Base-by-base conservation (phyloP, 2,888 invertebrate genomes). In the Drosophila greeni region DNA sequence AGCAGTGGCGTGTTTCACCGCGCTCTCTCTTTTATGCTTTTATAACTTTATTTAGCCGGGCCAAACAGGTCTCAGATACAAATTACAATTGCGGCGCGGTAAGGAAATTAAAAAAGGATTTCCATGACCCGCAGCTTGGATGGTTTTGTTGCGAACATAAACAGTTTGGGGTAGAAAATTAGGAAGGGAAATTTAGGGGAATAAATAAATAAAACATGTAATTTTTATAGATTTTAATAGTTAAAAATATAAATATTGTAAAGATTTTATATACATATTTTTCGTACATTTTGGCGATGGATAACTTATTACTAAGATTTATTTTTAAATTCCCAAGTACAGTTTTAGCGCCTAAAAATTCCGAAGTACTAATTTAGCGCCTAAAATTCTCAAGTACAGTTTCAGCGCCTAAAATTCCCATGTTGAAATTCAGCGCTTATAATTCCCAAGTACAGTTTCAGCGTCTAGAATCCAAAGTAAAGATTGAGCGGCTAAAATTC, bases 31-130 rank as follows among this genome's bases (percentile, higher is more conserved):
- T 75, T 78, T 73, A 73, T 75, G 73, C 66, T 76, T 82, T 82
- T 85, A 82, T 84, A 82, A 85, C 84, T 82, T 85, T 76, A 81
- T 85, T 85, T 84, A 57, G 79, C 69, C 72, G 47, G 66, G 70
- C 40, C 75, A 84, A 77, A 83, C 69, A 83, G 48, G 67, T 51
- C 53, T 37, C 42, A 71, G 74, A 82, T 70, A 82, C 69, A 84
- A 79, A 84, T 84, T 80, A 84, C 77, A 80, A 82, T 67, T 84
- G 81, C 68, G 69, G 81, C 58, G 67, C 51, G 77, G 77, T 57
- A 61, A 69, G 65, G 75, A 82, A 84, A 79, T 84, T 84, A 80
- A 76, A 80, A 78, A 79, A 71, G 70, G 77, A 80, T 84, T 79
- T 48, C 54, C 56, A 39, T 57, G 64, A 26, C 53, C 42, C 37